A percentile compares a stretch with the other conserved stretches of the same genome.
Evolutionary conservation across 2,113 vertebrate species (phyloP).

Genomic region (Parus major): DNA sequence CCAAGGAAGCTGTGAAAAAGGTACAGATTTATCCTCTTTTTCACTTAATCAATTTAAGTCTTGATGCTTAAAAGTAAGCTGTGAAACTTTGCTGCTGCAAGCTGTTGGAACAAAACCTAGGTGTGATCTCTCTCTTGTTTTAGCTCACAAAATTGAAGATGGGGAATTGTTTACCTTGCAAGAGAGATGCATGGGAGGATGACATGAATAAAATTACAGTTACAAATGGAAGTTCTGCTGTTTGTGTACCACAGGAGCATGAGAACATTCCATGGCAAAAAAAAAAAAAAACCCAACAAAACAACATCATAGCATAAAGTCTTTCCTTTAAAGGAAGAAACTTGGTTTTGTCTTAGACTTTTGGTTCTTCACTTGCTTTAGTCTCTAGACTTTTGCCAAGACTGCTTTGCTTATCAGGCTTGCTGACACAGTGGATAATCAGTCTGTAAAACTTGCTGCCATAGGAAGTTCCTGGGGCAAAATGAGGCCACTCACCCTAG

Average conservation of each 20-base stretch:
- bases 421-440: not conserved
- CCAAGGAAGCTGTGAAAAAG: not conserved
- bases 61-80: not conserved
- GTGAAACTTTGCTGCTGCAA: constrained; percentile 1
- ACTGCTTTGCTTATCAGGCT: not conserved
- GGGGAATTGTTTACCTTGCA: not conserved
- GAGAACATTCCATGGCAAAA: not conserved
- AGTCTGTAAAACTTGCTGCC: not conserved
- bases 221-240: not conserved
- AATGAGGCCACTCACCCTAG: not conserved
- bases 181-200: not conserved
- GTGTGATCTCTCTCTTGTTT: not conserved
- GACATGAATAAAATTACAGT: not conserved
- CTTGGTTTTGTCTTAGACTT: not conserved
- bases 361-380: not conserved
- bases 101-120: constrained; percentile 13
- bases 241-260: not conserved
- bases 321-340: constrained; percentile 3
- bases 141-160: not conserved
- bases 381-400: not conserved
- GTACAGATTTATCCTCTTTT: not conserved
- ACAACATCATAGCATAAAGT: not conserved
- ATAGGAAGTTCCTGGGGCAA: not conserved
- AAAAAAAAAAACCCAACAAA: not conserved
- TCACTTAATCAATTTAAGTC: not conserved